Evolutionary conservation across 2,888 invertebrate genomes (phyloP), one percentile per base, ranked within the genome.

Genomic region (Drosophila austrosaltans): DNA sequence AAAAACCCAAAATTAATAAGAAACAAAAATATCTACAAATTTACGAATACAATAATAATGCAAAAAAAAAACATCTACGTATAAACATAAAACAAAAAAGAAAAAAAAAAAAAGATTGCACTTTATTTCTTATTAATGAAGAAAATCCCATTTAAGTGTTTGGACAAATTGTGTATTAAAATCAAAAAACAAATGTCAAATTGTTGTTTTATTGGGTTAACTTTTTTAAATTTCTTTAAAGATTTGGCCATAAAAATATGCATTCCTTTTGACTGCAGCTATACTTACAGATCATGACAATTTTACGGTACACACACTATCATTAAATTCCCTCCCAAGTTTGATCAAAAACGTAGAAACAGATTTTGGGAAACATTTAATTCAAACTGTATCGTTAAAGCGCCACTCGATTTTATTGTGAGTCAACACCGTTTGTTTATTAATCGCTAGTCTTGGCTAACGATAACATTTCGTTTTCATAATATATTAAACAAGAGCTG

Each of bases 91-190:
- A 74, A 74, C 63, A 62, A 78, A 84, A 63, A 73, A 28, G 1
- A 61, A 62, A 75, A 83, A 81, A 77, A 81, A 78, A 82, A 85
- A 89, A 86, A 77, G 78, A 89, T 83, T 86, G 90, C 90, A 90
- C 90, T 87, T 90, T 89, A 90, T 90, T 90, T 90, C 84, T 84
- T 82, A 87, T 80, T 88, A 83, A 83, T 82, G 81, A 88, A 85
- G 77, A 80, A 87, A 90, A 85, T 81, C 85, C 89, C 85, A 87
- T 89, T 90, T 90, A 90, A 90, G 86, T 90, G 90, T 91, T 90
- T 90, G 90, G 91, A 91, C 86, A 87, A 83, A 87, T 75, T 87
- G 86, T 88, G 88, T 87, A 87, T 87, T 88, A 83, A 87, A 87
- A 77, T 62, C 74, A 79, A 77, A 77, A 79, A 72, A 53, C 56